Conservation (phyloP, 2,113 vertebrate species). For the Pardalotus punctatus region DNA sequence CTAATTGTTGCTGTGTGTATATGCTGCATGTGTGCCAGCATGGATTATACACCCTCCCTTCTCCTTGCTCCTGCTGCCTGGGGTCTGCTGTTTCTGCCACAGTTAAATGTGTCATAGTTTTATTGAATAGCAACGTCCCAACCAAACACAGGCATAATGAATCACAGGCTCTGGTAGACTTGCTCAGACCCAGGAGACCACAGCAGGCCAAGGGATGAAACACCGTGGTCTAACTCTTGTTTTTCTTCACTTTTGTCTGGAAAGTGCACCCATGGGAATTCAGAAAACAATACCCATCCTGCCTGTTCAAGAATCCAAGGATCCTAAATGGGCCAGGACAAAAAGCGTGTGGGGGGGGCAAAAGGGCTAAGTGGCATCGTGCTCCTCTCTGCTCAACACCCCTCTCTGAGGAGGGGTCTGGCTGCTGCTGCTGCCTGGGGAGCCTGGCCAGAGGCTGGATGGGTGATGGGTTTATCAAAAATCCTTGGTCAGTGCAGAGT, state of each 20-base stretch:
- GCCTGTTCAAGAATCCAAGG: background rate
- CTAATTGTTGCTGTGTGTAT: background rate
- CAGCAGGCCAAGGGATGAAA: background rate
- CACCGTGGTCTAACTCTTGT: background rate
- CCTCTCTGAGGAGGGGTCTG: background rate
- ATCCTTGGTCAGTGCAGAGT: background rate
- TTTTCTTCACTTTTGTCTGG: background rate
- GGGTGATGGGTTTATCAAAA: background rate
- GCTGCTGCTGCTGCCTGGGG: background rate
- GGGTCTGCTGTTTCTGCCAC: background rate
- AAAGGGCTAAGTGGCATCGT: background rate
- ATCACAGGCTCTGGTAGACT: background rate
- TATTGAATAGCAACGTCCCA: background rate
- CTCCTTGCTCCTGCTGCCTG: background rate
- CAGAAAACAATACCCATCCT: constrained; percentile 14
- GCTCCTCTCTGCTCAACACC: rapidly evolving
- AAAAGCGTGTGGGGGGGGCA: background rate
- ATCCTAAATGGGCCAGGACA: background rate
- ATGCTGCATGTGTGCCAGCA: background rate
- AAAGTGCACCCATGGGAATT: background rate
- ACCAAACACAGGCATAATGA: background rate
- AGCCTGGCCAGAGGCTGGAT: background rate
- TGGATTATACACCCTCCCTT: background rate
- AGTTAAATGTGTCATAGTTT: background rate
- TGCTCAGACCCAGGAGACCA: background rate